Evolutionary conservation across 35 echinoderm and acorn worm genomes (phyloP).

Genomic region (Chiridota heheva): DNA sequence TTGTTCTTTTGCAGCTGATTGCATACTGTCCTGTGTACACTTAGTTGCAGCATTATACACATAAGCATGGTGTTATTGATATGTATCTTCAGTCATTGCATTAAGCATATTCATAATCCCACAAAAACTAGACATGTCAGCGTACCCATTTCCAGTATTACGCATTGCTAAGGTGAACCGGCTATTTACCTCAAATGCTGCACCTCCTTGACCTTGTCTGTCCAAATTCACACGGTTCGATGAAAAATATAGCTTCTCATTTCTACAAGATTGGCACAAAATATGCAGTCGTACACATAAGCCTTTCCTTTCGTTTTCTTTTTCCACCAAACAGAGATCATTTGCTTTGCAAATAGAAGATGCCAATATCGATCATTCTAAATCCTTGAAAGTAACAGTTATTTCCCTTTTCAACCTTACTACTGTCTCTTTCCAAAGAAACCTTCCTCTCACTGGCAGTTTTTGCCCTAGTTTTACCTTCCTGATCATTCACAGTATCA

Average conservation of each 20-base stretch:
- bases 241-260: not conserved
- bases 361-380: too few relatives aligned
- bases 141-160: constrained; percentile 22
- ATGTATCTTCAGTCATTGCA: constrained; percentile 17
- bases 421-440: too few relatives aligned
- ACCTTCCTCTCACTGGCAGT: too few relatives aligned
- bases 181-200: constrained; percentile 26
- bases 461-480: too few relatives aligned
- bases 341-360: too few relatives aligned
- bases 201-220: too few relatives aligned
- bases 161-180: constrained; percentile 22
- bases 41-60: constrained; percentile 8
- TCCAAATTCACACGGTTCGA: not conserved
- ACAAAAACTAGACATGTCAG: constrained; percentile 9
- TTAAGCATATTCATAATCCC: constrained; percentile 11
- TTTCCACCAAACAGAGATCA: too few relatives aligned
- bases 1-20: not conserved
- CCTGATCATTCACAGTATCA: too few relatives aligned
- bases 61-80: not conserved
- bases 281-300: not conserved
- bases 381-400: too few relatives aligned
- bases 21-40: not conserved
- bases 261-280: not conserved
- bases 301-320: constrained; percentile 2
- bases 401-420: too few relatives aligned